A percentile compares a stretch with the other conserved stretches of the same genome.
Evolutionary conservation across 2,888 invertebrate genomes (phyloP).

Genomic region (Lasioglossum zephyrum): DNA sequence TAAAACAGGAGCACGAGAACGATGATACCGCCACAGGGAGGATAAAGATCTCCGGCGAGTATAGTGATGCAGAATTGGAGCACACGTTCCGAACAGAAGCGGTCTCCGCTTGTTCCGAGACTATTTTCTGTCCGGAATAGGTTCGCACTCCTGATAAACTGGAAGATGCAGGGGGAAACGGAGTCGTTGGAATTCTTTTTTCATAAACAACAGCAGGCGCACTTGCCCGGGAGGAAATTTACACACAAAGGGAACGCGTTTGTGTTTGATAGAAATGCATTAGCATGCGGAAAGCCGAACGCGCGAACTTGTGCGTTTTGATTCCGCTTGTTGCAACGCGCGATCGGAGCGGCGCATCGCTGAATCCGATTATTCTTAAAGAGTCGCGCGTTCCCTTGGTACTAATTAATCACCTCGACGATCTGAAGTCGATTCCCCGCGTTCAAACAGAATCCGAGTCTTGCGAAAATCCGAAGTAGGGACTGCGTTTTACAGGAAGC

Average conservation of each 20-base stretch:
- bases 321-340: slow-evolving; percentile 36
- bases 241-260: slow-evolving; percentile 70
- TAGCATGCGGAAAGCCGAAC: slow-evolving; percentile 58
- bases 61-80: not conserved
- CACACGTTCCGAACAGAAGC: not conserved
- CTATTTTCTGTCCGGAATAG: slow-evolving; percentile 28
- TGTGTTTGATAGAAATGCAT: slow-evolving; percentile 53
- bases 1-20: not conserved
- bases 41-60: not conserved
- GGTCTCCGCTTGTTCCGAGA: not conserved
- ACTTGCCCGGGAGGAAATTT: slow-evolving; percentile 58
- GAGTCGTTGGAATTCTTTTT: slow-evolving; percentile 57
- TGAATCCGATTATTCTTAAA: slow-evolving; percentile 5
- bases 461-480: not conserved
- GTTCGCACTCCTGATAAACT: slow-evolving; percentile 12
- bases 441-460: not conserved
- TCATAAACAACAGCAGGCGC: slow-evolving; percentile 49
- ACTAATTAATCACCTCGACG: not conserved
- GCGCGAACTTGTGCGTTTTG: slow-evolving; percentile 54
- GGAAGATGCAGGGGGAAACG: slow-evolving; percentile 36
- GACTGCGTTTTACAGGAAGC: not conserved
- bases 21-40: not conserved
- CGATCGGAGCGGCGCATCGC: slow-evolving; percentile 26
- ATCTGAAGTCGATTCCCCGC: slow-evolving; percentile 1
- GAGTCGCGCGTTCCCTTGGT: slow-evolving; percentile 1